A percentile compares a stretch with the other conserved stretches of the same genome.
phyloP scores from a whole-genome alignment of 1,140 invertebrate genomes.

The Cyrtorhinus lividipennis region DNA sequence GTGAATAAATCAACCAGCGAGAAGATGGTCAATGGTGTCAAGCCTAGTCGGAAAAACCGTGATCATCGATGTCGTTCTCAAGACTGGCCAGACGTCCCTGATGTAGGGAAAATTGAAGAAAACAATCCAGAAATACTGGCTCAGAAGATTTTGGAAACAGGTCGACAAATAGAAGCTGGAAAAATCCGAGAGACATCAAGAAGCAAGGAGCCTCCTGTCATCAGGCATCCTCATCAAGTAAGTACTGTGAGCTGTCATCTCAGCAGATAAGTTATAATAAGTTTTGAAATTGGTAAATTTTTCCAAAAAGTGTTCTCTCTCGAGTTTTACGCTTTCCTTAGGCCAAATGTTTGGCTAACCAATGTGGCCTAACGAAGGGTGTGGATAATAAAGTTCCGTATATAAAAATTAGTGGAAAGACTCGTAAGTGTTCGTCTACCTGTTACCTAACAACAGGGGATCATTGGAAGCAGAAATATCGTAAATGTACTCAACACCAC shows the following conservation, averaged over 20 bases:
- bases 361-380: too few species aligned
- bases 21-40: conserved; percentile 15
- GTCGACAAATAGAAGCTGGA: conserved; percentile 69
- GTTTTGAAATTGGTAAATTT: background rate
- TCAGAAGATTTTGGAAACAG: conserved; percentile 76
- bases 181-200: conserved; percentile 35
- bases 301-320: background rate
- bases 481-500: too few species aligned
- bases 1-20: conserved; percentile 7
- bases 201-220: conserved; percentile 6
- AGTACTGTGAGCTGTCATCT: too few species aligned
- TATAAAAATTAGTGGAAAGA: too few species aligned
- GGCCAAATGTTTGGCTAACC: too few species aligned
- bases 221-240: conserved; percentile 10
- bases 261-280: background rate
- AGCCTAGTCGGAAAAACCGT: conserved; percentile 41
- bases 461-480: too few species aligned
- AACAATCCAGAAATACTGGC: conserved; percentile 79
- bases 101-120: conserved; percentile 77
- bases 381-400: too few species aligned
- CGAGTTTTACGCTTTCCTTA: background rate
- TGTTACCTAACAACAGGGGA: too few species aligned
- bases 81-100: conserved; percentile 80
- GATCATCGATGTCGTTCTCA: conserved; percentile 63
- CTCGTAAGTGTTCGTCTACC: too few species aligned